A percentile compares a stretch with the other conserved stretches of the same genome.
phyloP scores from a whole-genome alignment of 2,113 vertebrate species.

The Ahaetulla prasina region DNA sequence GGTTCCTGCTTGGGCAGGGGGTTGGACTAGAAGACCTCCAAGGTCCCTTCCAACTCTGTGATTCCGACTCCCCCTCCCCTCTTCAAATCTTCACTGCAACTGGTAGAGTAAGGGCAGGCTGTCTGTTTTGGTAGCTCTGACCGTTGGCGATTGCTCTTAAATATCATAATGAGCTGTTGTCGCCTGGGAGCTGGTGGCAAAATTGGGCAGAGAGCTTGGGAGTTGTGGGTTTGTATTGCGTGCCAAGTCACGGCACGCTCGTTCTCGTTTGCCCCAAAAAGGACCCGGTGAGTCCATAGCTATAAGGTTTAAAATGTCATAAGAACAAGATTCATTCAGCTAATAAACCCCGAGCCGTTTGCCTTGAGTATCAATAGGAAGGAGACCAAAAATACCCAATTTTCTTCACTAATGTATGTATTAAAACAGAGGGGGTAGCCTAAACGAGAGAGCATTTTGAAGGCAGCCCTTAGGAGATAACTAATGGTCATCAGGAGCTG shows the following conservation, averaged over 20 bases:
- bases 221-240: not conserved
- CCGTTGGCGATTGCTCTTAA: not conserved
- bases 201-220: conserved; percentile 17
- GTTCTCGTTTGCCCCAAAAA: conserved; percentile 10
- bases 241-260: not conserved
- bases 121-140: not conserved
- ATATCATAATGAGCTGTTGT: not conserved
- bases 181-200: not conserved
- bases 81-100: not conserved
- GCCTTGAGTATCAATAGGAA: not conserved
- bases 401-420: not conserved
- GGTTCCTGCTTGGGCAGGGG: not conserved
- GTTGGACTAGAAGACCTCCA: not conserved
- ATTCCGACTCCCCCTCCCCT: not conserved
- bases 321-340: conserved; percentile 14
- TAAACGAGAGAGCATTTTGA: not conserved
- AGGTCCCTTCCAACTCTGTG: not conserved
- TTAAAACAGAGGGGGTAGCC: not conserved
- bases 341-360: conserved; percentile 1
- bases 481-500: not conserved
- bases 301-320: conserved; percentile 8
- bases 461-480: not conserved
- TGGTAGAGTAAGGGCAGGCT: not conserved
- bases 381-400: not conserved
- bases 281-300: not conserved